Evolutionary conservation across 2,113 vertebrate genomes (phyloP).

Genomic region (Gasterosteus nipponicus): DNA sequence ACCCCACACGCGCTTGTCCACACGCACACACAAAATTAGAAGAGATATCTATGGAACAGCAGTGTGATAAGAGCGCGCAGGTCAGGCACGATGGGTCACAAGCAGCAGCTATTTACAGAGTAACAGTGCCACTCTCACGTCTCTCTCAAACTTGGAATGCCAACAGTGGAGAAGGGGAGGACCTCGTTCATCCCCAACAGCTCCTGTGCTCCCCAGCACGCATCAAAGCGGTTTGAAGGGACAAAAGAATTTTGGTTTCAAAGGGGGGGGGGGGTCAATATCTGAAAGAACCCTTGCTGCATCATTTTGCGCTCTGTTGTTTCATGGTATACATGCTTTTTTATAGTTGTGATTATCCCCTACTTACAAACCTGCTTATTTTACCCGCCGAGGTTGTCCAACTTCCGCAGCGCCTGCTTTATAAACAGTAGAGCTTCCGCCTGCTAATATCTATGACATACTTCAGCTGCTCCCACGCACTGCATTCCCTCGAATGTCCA

Average conservation of each 20-base stretch:
- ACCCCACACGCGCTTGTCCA: constrained; percentile 23
- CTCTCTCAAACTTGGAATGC: constrained; percentile 51
- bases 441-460: constrained; percentile 41
- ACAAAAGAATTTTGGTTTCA: constrained; percentile 39
- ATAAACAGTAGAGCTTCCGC: constrained; percentile 21
- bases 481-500: constrained; percentile 12
- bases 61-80: constrained; percentile 60
- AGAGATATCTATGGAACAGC: constrained; percentile 57
- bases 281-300: constrained; percentile 41
- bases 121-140: constrained; percentile 36
- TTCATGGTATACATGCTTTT: constrained; percentile 1
- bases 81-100: constrained; percentile 66
- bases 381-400: not conserved
- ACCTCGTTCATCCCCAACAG: constrained; percentile 27
- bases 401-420: not conserved
- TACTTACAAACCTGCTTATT: constrained; percentile 6
- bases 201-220: not conserved
- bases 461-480: constrained; percentile 39
- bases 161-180: constrained; percentile 38
- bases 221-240: constrained; percentile 40
- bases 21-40: constrained; percentile 51
- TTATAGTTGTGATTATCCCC: constrained; percentile 10
- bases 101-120: constrained; percentile 66
- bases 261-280: constrained; percentile 20
- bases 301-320: not conserved